A percentile compares a stretch with the other conserved stretches of the same genome.
Evolutionary conservation across 1,140 invertebrate species (phyloP).

Genomic region (Akabosia matsudoensis): DNA sequence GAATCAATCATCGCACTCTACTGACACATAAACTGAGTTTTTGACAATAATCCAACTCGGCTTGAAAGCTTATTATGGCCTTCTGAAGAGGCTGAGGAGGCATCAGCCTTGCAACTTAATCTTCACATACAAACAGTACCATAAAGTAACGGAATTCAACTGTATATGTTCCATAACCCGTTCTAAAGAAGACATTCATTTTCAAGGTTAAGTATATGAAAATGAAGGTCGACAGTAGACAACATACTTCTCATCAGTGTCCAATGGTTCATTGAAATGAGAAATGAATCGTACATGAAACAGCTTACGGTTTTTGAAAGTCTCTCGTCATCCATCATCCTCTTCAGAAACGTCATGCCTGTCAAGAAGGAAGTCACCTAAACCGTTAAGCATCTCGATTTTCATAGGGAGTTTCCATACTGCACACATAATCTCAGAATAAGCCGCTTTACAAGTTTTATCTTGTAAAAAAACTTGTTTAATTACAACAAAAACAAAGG

Average conservation of each 20-base stretch:
- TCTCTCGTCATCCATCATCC: background rate
- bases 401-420: background rate
- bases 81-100: no score
- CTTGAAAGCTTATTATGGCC: no score
- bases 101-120: background rate
- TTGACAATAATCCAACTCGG: no score
- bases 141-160: no score
- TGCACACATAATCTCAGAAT: background rate
- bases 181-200: no score
- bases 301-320: background rate
- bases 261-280: no score
- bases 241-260: no score
- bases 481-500: conserved; percentile 5
- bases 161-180: no score
- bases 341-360: background rate
- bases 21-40: background rate
- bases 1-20: background rate
- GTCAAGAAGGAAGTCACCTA: background rate
- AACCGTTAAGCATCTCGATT: background rate
- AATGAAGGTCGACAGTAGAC: no score
- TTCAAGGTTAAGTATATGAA: no score
- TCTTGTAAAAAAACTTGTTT: background rate
- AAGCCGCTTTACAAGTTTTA: background rate
- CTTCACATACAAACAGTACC: no score
- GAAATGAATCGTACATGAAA: conserved; percentile 10